Conservation (phyloP, 2,113 vertebrate genomes). For the Siniperca chuatsi region DNA sequence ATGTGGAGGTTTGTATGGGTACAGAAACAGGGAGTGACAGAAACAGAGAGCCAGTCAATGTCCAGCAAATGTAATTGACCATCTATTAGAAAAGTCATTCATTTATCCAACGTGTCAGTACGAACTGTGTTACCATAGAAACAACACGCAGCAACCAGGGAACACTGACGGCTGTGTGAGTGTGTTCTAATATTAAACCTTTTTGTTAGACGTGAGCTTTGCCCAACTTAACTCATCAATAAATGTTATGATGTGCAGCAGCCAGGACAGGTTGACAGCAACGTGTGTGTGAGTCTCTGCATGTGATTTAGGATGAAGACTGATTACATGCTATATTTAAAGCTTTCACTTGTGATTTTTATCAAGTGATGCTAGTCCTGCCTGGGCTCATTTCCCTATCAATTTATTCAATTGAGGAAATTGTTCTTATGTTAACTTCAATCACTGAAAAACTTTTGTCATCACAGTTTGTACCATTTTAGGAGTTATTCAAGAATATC, state of each 20-base stretch:
- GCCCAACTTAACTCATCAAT: conserved; percentile 3
- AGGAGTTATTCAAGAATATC: background rate
- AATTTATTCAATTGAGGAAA: background rate
- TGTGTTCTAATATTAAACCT: conserved; percentile 10
- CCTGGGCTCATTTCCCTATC: background rate
- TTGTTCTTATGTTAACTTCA: background rate
- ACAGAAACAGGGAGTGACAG: background rate
- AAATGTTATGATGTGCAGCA: background rate
- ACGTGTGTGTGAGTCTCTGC: background rate
- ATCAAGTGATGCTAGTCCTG: background rate
- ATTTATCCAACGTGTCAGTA: conserved; percentile 35
- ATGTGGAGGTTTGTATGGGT: background rate
- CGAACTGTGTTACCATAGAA: conserved; percentile 54
- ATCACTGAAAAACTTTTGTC: background rate
- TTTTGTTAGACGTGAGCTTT: conserved; percentile 12
- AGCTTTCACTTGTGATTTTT: conserved; percentile 3
- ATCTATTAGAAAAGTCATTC: conserved; percentile 38
- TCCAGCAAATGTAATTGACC: conserved; percentile 23
- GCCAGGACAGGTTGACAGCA: background rate
- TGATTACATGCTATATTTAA: conserved; percentile 20
- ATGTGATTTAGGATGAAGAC: background rate
- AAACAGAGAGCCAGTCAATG: background rate
- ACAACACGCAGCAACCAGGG: conserved; percentile 22
- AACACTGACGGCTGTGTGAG: conserved; percentile 2
- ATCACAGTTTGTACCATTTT: background rate